phyloP scores from a whole-genome alignment of 2,113 vertebrate species.

The Illadopsis cleaveri region DNA sequence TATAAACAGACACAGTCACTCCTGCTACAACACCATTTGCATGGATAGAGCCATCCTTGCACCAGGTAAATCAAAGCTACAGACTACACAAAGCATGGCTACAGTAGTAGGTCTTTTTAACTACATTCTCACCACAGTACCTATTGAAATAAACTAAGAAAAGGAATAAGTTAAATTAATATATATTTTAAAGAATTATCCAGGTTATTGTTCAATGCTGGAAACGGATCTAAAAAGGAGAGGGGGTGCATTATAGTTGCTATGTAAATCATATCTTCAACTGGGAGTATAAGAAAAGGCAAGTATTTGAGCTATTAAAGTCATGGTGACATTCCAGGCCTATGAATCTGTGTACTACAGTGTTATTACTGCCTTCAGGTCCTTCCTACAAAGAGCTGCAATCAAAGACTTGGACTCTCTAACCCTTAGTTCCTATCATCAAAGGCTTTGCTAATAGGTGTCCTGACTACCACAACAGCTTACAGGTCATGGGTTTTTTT shows the following conservation, averaged over 20 bases:
- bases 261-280: not conserved
- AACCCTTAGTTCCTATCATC: conserved; percentile 51
- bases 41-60: not conserved
- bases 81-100: not conserved
- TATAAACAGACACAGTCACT: not conserved
- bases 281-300: not conserved
- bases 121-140: not conserved
- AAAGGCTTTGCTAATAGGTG: conserved; percentile 46
- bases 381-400: conserved; percentile 27
- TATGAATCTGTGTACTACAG: conserved; percentile 1
- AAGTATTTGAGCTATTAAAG: conserved; percentile 8
- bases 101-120: not conserved
- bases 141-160: not conserved
- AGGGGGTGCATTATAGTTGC: not conserved
- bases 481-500: not conserved
- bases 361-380: conserved; percentile 21
- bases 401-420: conserved; percentile 24
- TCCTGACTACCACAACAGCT: not conserved
- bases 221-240: not conserved
- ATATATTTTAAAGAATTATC: not conserved
- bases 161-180: not conserved
- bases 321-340: conserved; percentile 23
- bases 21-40: not conserved
- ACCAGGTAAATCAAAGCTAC: not conserved
- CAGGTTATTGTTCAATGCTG: not conserved